Conservation (phyloP, 2,797 vertebrate species). For the Tenualosa thibaudeaui region DNA sequence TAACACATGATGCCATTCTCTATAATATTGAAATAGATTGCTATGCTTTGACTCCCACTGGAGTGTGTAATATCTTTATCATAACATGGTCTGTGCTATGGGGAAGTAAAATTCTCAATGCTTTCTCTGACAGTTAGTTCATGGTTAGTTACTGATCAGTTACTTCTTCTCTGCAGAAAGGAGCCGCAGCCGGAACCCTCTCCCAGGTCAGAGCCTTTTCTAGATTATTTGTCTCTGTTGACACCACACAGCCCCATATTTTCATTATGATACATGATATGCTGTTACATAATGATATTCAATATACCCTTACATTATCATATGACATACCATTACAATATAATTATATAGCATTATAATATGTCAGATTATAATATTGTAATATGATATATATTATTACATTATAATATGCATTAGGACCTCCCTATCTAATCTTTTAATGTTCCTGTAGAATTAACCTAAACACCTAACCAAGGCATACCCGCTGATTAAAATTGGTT, state of each 20-base stretch:
- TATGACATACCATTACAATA: too few species aligned
- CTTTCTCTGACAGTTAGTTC: not conserved
- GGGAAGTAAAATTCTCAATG: not conserved
- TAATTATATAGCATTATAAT: too few species aligned
- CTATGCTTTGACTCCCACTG: not conserved
- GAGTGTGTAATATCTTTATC: not conserved
- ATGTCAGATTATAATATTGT: too few species aligned
- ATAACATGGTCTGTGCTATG: not conserved
- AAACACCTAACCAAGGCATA: too few species aligned
- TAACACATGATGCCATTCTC: not conserved
- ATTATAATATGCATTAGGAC: not conserved
- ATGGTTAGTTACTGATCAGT: not conserved
- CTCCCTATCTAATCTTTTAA: not conserved
- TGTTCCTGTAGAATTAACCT: too few species aligned
- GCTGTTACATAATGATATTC: too few species aligned
- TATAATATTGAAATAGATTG: not conserved
- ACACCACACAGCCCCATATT: not conserved
- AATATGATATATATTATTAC: not conserved
- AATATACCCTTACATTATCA: too few species aligned
- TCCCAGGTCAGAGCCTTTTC: constrained; percentile 81
- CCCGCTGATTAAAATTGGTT: too few species aligned
- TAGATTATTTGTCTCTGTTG: not conserved
- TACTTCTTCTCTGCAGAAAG: constrained; percentile 76
- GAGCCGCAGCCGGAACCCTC: constrained; percentile 89
- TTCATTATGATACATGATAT: too few species aligned